Conservation (phyloP, 2,797 vertebrate species). For the Octomys mimax region DNA sequence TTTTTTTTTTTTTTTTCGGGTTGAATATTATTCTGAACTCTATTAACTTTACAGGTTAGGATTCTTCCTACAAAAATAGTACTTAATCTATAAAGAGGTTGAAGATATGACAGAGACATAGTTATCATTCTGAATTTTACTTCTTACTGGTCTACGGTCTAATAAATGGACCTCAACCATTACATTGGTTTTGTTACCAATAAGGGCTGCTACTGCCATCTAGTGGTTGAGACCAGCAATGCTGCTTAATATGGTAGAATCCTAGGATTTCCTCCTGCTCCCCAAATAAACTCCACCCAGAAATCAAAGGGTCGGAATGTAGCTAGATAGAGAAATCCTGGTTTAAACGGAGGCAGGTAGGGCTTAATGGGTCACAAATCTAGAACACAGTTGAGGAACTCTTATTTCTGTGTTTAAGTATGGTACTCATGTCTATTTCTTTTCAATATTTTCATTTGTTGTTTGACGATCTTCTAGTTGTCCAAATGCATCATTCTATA, state of each 20-base stretch:
- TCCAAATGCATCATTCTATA: background rate
- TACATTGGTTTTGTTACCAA: background rate
- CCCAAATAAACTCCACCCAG: background rate
- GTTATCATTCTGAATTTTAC: constrained; percentile 32
- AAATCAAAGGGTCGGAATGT: background rate
- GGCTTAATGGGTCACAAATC: background rate
- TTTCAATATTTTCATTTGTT: constrained; percentile 21
- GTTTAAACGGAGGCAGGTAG: background rate
- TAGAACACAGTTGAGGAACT: background rate
- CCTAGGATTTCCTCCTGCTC: background rate
- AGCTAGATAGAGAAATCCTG: background rate
- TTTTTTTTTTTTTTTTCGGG: too few relatives aligned
- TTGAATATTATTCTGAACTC: constrained; percentile 8
- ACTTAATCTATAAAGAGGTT: constrained; percentile 14
- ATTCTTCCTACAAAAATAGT: background rate
- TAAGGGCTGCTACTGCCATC: background rate
- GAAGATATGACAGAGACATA: background rate
- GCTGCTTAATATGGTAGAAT: background rate
- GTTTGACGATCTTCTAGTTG: background rate
- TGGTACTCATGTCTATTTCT: background rate
- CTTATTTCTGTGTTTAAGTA: constrained; percentile 15
- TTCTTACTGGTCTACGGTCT: background rate
- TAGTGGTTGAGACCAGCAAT: background rate
- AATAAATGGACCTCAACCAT: background rate
- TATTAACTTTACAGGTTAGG: background rate